Evolutionary conservation across 2,888 invertebrate genomes (phyloP), one percentile per base, ranked within the genome.

Genomic region (Orchesella flavescens): DNA sequence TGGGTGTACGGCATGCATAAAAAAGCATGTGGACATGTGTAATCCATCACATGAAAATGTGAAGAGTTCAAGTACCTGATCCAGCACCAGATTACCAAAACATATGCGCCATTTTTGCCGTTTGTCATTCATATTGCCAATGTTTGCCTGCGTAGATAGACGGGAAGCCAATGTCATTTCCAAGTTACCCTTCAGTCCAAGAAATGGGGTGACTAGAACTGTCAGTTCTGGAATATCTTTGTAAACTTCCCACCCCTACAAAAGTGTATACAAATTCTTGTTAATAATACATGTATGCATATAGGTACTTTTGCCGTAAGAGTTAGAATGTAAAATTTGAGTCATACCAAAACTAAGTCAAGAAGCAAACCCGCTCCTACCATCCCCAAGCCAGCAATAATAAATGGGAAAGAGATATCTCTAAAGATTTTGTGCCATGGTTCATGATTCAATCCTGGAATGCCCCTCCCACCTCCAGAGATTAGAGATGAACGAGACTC

Each of bases 151-250:
- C 15, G 97, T 97, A 15, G 97, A 97, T 4, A 97, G 92, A 77
- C 97, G 92, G 63, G 97, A 96, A 19, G 97, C 97, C 89, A 97
- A 91, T 24, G 97, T 97, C 97, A 97, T 97, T 91, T 77, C 77
- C 77, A 77, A 83, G 78, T 89, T 94, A 84, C 97, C 97, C 91
- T 97, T 97, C 19, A 97, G 92, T 12, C 97, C 97, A 81, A 97
- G 91, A 63, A 97, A 92, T 13, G 97, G 96, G 77, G 97, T 97
- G 68, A 97, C 93, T 91, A 95, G 90, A 87, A 95, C 94, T 89
- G 94, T 93, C 77, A 94, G 91, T 89, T 94, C 94, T 59, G 93
- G 93, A 4, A 94, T 92, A 89, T 93, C 91, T 85, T 91, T 91
- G 90, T 94, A 95, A 61, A 94, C 94, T 66, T 92, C 91, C 94